These are phyloP conservation scores for Palloptera scutellata DNA, from an alignment of 2,888 invertebrate species.

Conservation along the genomic window DNA sequence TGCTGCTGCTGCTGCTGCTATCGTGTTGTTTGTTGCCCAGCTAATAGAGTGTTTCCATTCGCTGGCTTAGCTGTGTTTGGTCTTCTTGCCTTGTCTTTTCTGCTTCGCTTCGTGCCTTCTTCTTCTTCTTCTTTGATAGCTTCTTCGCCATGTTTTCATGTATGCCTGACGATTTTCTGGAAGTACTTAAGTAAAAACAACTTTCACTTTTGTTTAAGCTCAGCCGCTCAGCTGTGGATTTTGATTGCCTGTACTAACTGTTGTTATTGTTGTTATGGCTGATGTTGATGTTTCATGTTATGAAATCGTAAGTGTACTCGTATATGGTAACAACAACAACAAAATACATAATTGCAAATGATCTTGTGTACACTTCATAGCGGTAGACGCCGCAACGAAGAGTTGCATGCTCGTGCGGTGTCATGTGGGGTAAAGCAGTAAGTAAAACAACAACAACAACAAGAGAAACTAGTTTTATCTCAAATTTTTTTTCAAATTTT, in stretches of 20 bases:
- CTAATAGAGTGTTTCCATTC: no score
- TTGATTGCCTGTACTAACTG: neutral
- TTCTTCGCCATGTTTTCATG: neutral
- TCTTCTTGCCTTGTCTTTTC: neutral
- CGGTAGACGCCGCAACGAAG: no score
- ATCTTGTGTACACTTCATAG: no score
- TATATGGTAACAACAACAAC: constrained; percentile 5
- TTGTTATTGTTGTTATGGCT: neutral
- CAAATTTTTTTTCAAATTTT: constrained; percentile 9
- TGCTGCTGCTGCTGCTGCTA: no score
- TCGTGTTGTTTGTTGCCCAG: no score
- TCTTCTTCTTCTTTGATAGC: neutral
- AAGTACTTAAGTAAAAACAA: neutral
- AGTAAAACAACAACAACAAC: constrained; percentile 28
- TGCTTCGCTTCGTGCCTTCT: neutral
- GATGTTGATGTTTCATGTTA: constrained; percentile 21
- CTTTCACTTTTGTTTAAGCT: constrained; percentile 10
- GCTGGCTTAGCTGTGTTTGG: no score
- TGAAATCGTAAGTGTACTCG: constrained; percentile 22
- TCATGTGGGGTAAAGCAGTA: no score
- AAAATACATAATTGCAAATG: neutral
- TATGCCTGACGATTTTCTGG: neutral
- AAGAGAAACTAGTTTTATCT: constrained; percentile 28
- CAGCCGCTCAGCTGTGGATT: constrained; percentile 1
- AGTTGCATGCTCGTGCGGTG: neutral